Evolutionary conservation across 2,888 invertebrate species (phyloP), one percentile per base, ranked within the genome.

Genomic region (Pseudoips prasinana): DNA sequence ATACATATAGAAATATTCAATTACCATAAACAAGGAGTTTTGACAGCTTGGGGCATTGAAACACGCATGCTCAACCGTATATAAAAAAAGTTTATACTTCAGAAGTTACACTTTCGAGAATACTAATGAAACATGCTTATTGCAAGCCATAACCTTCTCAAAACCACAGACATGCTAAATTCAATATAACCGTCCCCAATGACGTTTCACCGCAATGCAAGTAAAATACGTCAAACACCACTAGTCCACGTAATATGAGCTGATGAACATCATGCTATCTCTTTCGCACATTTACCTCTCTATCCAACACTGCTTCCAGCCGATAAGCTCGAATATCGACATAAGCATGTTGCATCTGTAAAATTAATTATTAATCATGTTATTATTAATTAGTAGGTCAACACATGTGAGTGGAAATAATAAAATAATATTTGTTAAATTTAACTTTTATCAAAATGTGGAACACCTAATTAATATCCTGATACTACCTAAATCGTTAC

Each of bases 261-360:
- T 46, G 53, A 50, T 47, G 33, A 34, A 55, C 48, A 48, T 39
- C 73, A 73, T 78, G 76, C 72, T 73, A 50, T 77, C 81, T 86
- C 85, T 86, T 88, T 87, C 87, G 87, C 88, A 87, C 88, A 88
- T 87, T 85, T 89, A 89, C 89, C 89, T 89, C 89, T 89, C 89
- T 85, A 89, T 89, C 89, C 89, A 89, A 89, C 89, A 89, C 81
- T 89, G 89, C 77, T 89, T 89, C 89, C 89, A 89, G 72, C 89
- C 89, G 67, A 89, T 88, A 67, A 89, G 85, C 87, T 89, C 89
- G 89, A 89, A 89, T 63, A 89, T 84, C 32, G 89, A 89, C 89
- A 89, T 89, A 72, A 89, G 85, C 83, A 77, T 89, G 89, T 89
- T 89, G 89, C 89, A 89, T 83, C 89, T 89, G 89, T 48, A 87